These are phyloP conservation scores for Bombus turneri DNA, from an alignment of 1,140 invertebrate genomes.

Conservation along the genomic window DNA sequence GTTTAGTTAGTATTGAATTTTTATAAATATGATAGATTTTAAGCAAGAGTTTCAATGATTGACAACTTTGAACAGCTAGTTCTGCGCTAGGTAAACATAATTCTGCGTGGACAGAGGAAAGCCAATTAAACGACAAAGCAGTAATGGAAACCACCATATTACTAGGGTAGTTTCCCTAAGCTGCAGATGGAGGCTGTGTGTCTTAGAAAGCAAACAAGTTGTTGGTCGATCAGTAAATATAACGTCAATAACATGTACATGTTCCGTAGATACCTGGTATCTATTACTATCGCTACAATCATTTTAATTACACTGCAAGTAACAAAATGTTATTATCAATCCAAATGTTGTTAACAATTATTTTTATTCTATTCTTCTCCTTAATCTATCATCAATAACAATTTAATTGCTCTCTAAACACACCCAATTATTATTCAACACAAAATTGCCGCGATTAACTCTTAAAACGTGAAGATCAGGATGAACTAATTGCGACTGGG, in stretches of 20 bases:
- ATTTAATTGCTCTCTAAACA: not conserved
- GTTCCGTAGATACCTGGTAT: constrained; percentile 36
- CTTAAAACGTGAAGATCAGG: not conserved
- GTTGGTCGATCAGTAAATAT: constrained; percentile 71
- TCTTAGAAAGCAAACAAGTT: constrained; percentile 72
- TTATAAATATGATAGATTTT: too few relatives aligned
- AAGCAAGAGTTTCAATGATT: not conserved
- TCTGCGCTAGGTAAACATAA: constrained; percentile 32
- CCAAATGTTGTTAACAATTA: constrained; percentile 16
- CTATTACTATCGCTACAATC: constrained; percentile 36
- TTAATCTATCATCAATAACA: too few relatives aligned
- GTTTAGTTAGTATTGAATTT: not conserved
- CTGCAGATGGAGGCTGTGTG: constrained; percentile 57
- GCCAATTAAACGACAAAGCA: constrained; percentile 67
- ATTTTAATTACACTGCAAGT: constrained; percentile 33
- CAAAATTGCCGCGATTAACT: not conserved
- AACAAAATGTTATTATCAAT: constrained; percentile 69
- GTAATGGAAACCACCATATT: constrained; percentile 71
- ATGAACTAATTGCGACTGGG: not conserved
- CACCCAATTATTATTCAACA: not conserved
- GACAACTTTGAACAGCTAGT: not conserved
- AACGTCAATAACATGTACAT: constrained; percentile 77
- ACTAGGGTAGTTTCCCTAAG: constrained; percentile 47
- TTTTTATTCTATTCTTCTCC: constrained; percentile 61
- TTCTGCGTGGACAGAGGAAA: constrained; percentile 27